phyloP scores from a whole-genome alignment of 2,113 vertebrate genomes.

The Eubucco bourcierii region DNA sequence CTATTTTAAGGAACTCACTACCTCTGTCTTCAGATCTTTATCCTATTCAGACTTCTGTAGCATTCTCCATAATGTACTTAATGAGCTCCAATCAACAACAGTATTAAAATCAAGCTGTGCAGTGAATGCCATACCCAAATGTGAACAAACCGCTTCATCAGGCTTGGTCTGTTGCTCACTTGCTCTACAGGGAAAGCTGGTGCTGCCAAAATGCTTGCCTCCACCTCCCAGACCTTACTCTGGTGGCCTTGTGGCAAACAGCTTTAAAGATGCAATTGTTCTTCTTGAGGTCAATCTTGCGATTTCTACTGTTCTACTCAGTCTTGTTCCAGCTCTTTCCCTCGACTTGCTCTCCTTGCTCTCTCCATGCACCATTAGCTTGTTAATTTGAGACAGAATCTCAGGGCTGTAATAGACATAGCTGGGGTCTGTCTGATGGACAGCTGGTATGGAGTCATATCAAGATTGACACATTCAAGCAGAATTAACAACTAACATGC shows the following conservation, averaged over 20 bases:
- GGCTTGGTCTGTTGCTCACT: neutral
- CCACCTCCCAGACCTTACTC: neutral
- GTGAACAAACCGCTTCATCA: neutral
- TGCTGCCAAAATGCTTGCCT: neutral
- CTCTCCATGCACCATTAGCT: neutral
- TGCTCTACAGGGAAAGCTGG: neutral
- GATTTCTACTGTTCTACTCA: neutral
- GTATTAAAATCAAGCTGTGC: neutral
- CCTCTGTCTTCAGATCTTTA: slow-evolving; percentile 17
- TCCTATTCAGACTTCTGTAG: neutral
- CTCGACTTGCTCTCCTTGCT: neutral
- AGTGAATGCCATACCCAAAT: neutral
- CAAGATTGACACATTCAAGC: rapidly evolving
- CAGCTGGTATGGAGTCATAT: neutral
- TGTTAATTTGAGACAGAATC: neutral
- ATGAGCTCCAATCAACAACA: neutral
- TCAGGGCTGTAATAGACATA: neutral
- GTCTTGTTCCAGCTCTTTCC: neutral
- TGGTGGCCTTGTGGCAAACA: neutral
- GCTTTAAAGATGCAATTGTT: neutral
- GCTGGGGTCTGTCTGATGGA: neutral
- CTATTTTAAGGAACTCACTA: slow-evolving; percentile 47
- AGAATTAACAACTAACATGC: neutral
- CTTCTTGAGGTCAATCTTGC: neutral
- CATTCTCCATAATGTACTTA: neutral